Evolutionary conservation across 1,140 invertebrate genomes (phyloP).

Genomic region (Eupristina koningsbergeri): DNA sequence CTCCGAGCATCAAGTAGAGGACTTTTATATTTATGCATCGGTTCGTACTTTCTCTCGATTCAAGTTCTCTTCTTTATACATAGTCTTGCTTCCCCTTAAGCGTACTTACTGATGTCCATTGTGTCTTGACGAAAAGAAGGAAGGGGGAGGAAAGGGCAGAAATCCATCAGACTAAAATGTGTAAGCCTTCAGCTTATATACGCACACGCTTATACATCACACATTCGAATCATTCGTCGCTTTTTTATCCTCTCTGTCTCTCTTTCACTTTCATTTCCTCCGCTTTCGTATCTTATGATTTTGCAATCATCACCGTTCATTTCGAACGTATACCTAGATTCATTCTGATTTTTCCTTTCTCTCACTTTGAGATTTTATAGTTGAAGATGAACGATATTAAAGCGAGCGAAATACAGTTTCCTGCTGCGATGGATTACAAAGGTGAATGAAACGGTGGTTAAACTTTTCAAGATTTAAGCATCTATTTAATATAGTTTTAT

Average conservation of each 20-base stretch:
- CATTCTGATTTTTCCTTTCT: neutral
- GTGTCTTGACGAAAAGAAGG: neutral
- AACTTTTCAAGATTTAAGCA: neutral
- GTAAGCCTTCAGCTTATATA: neutral
- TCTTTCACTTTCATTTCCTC: neutral
- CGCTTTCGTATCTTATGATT: neutral
- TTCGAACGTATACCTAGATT: neutral
- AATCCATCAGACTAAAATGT: neutral
- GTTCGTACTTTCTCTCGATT: neutral
- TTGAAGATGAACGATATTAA: neutral
- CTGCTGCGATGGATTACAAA: neutral
- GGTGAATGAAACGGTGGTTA: neutral
- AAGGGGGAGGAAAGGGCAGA: neutral
- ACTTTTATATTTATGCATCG: conserved; percentile 53
- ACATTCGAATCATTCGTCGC: neutral
- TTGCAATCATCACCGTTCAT: neutral
- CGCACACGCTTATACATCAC: neutral
- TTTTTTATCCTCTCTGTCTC: neutral
- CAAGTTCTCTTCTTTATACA: neutral
- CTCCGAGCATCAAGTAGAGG: neutral
- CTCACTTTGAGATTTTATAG: neutral
- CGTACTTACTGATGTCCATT: conserved; percentile 47
- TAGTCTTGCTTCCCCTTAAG: conserved; percentile 32
- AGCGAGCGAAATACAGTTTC: neutral
- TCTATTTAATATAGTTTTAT: neutral